Percentiles rank a stretch among this genome's conserved stretches.
Conservation (phyloP, 2,888 invertebrate species). For the Patella ulyssiponensis region DNA sequence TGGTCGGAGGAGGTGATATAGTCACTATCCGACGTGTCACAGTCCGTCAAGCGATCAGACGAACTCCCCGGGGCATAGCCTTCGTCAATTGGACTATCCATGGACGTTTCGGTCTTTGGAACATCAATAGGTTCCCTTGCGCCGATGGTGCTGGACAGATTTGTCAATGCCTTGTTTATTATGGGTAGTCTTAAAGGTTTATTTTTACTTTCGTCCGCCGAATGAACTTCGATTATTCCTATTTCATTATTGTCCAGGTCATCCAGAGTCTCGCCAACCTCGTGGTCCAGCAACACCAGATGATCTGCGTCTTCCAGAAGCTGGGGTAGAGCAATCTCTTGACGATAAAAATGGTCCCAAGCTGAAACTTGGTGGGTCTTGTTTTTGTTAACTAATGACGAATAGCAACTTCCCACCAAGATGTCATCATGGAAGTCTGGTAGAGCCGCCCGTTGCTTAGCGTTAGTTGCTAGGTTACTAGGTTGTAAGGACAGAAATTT, state of each 20-base stretch:
- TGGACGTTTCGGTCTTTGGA: neutral
- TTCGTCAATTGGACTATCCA: neutral
- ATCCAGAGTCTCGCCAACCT: slow-evolving; percentile 33
- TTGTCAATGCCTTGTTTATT: neutral
- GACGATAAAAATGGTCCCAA: slow-evolving; percentile 32
- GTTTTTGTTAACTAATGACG: slow-evolving; percentile 12
- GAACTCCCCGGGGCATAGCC: neutral
- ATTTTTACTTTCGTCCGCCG: neutral
- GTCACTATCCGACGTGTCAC: neutral
- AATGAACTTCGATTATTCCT: neutral
- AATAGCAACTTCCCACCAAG: slow-evolving; percentile 6
- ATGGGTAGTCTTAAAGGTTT: neutral
- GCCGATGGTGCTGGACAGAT: neutral
- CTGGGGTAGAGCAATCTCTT: slow-evolving; percentile 36
- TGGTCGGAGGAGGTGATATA: neutral
- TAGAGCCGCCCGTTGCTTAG: slow-evolving; percentile 16
- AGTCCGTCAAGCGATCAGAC: neutral
- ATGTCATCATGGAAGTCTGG: slow-evolving; percentile 17
- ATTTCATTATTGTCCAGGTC: slow-evolving; percentile 15
- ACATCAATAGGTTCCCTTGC: neutral
- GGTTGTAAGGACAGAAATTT: slow-evolving; percentile 53
- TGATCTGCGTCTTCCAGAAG: slow-evolving; percentile 24
- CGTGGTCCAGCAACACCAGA: slow-evolving; percentile 34
- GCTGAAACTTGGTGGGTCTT: neutral
- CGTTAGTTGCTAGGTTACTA: neutral